Conservation (phyloP, 2,888 invertebrate species). For the Acanthacorydalis orientalis region DNA sequence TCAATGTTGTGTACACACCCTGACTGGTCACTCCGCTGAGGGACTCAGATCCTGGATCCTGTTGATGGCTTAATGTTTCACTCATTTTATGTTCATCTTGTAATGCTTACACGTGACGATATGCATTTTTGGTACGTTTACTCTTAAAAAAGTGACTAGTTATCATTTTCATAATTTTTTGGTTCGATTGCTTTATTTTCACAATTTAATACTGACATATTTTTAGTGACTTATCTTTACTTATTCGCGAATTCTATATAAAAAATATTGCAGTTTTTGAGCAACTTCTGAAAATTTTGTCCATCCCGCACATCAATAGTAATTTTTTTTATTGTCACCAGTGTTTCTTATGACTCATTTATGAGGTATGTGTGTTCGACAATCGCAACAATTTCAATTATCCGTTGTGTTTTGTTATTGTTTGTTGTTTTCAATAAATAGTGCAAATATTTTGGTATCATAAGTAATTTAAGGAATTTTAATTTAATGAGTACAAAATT, state of each 20-base stretch:
- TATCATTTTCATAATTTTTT: too few relatives aligned
- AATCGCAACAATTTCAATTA: too few relatives aligned
- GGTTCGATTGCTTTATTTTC: too few relatives aligned
- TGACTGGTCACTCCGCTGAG: conserved; percentile 21
- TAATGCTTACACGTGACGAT: conserved; percentile 1
- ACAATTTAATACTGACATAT: neutral
- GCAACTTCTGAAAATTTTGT: neutral
- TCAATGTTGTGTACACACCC: conserved; percentile 25
- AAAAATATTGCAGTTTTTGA: neutral
- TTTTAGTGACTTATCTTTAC: neutral
- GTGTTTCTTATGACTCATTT: neutral
- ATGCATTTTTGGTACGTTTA: too few relatives aligned
- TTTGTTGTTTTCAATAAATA: conserved; percentile 3
- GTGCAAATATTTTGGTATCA: neutral
- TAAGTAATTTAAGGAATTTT: neutral
- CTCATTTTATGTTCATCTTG: conserved; percentile 21
- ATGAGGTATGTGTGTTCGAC: neutral
- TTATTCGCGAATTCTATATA: neutral
- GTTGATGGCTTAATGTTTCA: conserved; percentile 25
- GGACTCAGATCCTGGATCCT: conserved; percentile 27
- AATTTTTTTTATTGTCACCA: neutral
- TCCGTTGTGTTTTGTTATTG: neutral
- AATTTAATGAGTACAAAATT: conserved; percentile 7
- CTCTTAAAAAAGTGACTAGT: too few relatives aligned
- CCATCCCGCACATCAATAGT: neutral